Evolutionary conservation across 2,113 vertebrate species (phyloP).

Genomic region (Galemys pyrenaicus): DNA sequence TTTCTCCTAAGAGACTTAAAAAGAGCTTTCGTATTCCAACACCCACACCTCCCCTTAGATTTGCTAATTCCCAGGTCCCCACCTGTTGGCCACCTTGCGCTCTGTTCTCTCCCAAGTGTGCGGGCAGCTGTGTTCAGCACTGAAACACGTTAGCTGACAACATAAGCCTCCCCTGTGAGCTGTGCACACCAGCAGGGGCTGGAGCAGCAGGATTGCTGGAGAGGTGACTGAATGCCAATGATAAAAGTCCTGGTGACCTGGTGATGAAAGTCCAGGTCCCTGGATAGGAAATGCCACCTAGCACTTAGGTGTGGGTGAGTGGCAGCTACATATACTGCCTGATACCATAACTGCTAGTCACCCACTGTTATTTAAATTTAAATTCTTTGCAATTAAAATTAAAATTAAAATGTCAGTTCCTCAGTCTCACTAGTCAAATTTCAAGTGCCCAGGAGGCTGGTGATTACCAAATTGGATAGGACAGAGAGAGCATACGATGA

Average conservation of each 20-base stretch:
- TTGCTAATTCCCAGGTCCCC: background rate
- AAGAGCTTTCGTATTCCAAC: background rate
- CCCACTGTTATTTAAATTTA: background rate
- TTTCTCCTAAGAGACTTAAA: background rate
- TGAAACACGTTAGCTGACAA: background rate
- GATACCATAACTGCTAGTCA: background rate
- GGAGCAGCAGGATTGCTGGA: background rate
- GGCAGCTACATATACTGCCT: background rate
- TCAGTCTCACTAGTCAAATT: background rate
- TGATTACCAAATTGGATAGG: background rate
- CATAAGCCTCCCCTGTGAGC: background rate
- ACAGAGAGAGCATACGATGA: background rate
- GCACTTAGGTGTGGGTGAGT: background rate
- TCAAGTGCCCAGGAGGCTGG: background rate
- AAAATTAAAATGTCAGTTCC: conserved; percentile 7
- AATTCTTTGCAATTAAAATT: background rate
- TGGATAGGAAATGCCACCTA: background rate
- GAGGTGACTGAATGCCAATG: background rate
- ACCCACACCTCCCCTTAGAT: background rate
- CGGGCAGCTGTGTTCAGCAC: background rate
- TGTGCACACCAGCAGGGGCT: background rate
- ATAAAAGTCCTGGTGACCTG: too few species aligned
- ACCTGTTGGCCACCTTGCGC: background rate
- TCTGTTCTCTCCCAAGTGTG: background rate
- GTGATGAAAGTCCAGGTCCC: background rate